Conservation (phyloP, 2,113 vertebrate genomes). For the Myotis yumanensis region DNA sequence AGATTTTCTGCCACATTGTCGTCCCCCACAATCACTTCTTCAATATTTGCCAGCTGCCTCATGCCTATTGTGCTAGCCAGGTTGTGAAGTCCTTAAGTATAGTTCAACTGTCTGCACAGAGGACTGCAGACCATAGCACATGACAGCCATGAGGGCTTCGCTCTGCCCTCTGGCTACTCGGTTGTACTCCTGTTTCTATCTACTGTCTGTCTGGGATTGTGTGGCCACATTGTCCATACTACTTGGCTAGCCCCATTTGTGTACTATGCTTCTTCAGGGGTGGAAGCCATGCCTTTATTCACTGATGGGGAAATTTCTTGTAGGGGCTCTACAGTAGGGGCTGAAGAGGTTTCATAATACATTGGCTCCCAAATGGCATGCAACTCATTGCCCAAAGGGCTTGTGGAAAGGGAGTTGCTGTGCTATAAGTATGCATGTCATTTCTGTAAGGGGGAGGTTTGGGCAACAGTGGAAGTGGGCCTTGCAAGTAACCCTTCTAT, state of each 20-base stretch:
- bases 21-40: background rate
- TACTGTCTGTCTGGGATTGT: background rate
- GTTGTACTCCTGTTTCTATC: background rate
- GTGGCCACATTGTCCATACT: background rate
- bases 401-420: background rate
- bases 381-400: background rate
- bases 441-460: background rate
- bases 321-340: background rate
- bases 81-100: background rate
- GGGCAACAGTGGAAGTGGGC: background rate
- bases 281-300: background rate
- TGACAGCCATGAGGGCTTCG: too few species aligned
- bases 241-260: background rate
- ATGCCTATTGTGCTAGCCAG: background rate
- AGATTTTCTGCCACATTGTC: background rate
- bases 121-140: background rate
- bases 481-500: background rate
- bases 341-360: background rate
- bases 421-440: background rate
- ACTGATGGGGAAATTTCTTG: background rate
- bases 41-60: background rate
- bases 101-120: too few species aligned
- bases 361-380: background rate
- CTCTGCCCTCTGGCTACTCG: background rate
- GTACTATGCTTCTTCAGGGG: background rate